Percentiles rank a stretch among this genome's conserved stretches.
phyloP scores from a whole-genome alignment of 1,140 invertebrate species.

The Leptoteleia sp. region DNA sequence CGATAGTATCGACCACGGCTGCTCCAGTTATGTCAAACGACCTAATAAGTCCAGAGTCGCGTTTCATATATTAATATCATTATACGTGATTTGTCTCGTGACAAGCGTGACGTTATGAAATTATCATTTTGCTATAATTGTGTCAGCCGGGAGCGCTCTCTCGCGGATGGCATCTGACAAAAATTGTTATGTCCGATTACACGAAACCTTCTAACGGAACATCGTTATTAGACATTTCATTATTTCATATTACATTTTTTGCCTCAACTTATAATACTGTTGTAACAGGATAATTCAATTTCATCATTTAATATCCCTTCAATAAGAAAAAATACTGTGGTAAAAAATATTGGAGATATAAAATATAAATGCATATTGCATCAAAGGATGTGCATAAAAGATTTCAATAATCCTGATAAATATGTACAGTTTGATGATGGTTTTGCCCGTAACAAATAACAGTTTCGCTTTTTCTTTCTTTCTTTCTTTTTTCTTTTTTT shows the following conservation, averaged over 20 bases:
- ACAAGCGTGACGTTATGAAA: slow-evolving; percentile 54
- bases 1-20: slow-evolving; percentile 20
- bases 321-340: too few species aligned
- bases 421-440: too few species aligned
- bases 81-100: slow-evolving; percentile 55
- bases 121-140: slow-evolving; percentile 50
- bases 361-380: too few species aligned
- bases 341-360: too few species aligned
- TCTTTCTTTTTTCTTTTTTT: too few species aligned
- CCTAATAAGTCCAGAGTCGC: slow-evolving; percentile 35
- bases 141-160: slow-evolving; percentile 41
- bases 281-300: too few species aligned
- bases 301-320: too few species aligned
- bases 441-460: too few species aligned
- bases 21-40: slow-evolving; percentile 47
- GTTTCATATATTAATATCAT: slow-evolving; percentile 60
- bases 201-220: background rate
- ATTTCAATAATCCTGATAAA: too few species aligned
- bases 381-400: too few species aligned
- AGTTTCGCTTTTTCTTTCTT: too few species aligned
- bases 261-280: background rate
- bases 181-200: slow-evolving; percentile 36
- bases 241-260: background rate
- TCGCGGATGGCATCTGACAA: slow-evolving; percentile 41
- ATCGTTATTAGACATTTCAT: slow-evolving; percentile 1